Evolutionary conservation across 2,797 vertebrate genomes (phyloP), one percentile per base, ranked within the genome.

Genomic region (Columba guinea): DNA sequence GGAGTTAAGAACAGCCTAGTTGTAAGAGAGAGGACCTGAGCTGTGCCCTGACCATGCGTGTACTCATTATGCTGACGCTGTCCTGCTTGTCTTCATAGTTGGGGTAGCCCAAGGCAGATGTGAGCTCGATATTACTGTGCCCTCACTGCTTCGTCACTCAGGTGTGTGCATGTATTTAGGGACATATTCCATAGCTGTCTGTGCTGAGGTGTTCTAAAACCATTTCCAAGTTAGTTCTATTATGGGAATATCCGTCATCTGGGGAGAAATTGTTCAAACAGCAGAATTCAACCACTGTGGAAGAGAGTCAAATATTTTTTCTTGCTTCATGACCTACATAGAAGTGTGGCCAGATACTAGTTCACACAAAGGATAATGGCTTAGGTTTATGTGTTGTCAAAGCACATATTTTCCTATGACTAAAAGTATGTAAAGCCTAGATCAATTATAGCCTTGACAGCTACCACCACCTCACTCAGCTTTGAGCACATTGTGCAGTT

Each of bases 11-110:
- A 62, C 34, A 69, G 11, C 32, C 56, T 53, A 8, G 11, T 17
- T 83, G 32, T 51, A 68, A 65, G 41, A 68, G 56, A 80, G 48
- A 41, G 27, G 58, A 85, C 11, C 32, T 35, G 58, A 63, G 26
- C 44, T 81, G 21, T 19, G 26, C 27, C 24, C 56, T 78, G 60
- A n/a, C 64, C 9, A 10, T 63, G n/a, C 15, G 51, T 62, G 22
- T 46, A 21, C 15, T 85, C 18, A 6, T 35, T 59, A 22, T 14
- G 16, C 51, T 63, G 91, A 14, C 0, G 0, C 3, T 55, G 14
- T 41, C 13, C 49, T 68, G 10, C 78, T 89, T 75, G 28, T 60
- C 39, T 86, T 86, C 2, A 1, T 37, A 49, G 26, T 4, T 59
- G 17, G 56, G 16, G 14, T 84, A 58, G 35, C 58, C 49, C 46